Evolutionary conservation across 37 sponge, comb jelly and placozoan species (phyloP), one percentile per base, ranked within the genome.

Genomic region (Sycon ciliatum): DNA sequence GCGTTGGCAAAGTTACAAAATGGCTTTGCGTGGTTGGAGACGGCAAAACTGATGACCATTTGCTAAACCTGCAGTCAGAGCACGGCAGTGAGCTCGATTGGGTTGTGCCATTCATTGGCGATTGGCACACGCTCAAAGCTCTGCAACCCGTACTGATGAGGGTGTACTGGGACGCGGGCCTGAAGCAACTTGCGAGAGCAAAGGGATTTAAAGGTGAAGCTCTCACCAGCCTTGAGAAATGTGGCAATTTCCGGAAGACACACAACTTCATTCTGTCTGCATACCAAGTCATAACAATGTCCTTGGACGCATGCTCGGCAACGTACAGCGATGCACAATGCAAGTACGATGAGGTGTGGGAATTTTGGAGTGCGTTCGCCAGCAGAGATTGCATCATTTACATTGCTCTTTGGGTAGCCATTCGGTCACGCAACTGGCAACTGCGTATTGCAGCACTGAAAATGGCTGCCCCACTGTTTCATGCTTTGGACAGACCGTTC

Each of bases 11-110:
- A n/a, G n/a, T n/a, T n/a, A n/a, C n/a, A n/a, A n/a, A n/a, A n/a
- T n/a, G n/a, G n/a, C n/a, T n/a, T n/a, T n/a, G n/a, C n/a, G 30
- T 63, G 4, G 52, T 63, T 1, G 77, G 77, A 24, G 77, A 76
- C 32, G 68, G 77, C 4, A 76, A 76, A 30, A 67, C 68, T 3
- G 66, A 76, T 31, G 56, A 66, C 18, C 68, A 67, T 42, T 28
- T 76, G 16, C 42, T 33, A 38, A 53, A 65, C 35, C 22, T 76
- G 16, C 66, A 76, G 24, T 24, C n/a, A 4, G 36, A 54, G 0
- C 69, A 78, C 36, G 71, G 71, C 1, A 40, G 5, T 0, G 38
- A 37, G 23, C 22, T 78, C 22, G 29, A 68, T 11, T 39, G 32
- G 70, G 27, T 78, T 2, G 1, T 78, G 5, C 2, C 29, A 30